Evolutionary conservation across 2,797 vertebrate species (phyloP).

Genomic region (Orestias chungarensis): DNA sequence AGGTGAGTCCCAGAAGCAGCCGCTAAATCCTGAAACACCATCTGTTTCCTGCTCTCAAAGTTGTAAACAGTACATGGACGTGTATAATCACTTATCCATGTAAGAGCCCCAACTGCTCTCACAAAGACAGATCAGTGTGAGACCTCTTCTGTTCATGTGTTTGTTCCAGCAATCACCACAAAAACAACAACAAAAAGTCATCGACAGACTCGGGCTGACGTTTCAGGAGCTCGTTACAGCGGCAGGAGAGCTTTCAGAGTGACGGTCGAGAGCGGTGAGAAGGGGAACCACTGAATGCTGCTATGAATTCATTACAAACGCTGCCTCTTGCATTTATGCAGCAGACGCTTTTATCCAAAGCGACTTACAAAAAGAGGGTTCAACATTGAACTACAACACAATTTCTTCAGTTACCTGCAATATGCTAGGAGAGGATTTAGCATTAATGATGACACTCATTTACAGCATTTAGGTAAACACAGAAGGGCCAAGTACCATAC

Average conservation of each 20-base stretch:
- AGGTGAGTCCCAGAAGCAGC: constrained; percentile 1
- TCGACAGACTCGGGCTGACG: not conserved
- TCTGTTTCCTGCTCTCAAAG: not conserved
- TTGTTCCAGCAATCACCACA: constrained; percentile 1
- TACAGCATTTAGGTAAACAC: too few species aligned
- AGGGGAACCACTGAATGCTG: not conserved
- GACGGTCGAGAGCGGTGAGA: not conserved
- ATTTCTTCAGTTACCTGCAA: too few species aligned
- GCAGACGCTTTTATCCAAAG: too few species aligned
- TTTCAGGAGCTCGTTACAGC: constrained; percentile 13
- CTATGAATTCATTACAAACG: constrained; percentile 3
- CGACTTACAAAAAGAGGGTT: too few species aligned
- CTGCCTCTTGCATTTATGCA: too few species aligned
- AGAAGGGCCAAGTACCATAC: too few species aligned
- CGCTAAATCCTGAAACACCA: not conserved
- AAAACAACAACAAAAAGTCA: not conserved
- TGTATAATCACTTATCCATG: not conserved
- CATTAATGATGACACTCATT: too few species aligned
- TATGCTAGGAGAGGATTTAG: too few species aligned
- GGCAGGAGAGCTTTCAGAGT: constrained; percentile 8
- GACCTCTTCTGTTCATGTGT: constrained; percentile 14
- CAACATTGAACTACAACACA: too few species aligned
- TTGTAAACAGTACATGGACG: not conserved
- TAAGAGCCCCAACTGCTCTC: not conserved
- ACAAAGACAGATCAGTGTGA: not conserved